Percentiles rank a stretch among this genome's conserved stretches.
phyloP scores from a whole-genome alignment of 2,797 vertebrate species.

The Dermochelys coriacea region DNA sequence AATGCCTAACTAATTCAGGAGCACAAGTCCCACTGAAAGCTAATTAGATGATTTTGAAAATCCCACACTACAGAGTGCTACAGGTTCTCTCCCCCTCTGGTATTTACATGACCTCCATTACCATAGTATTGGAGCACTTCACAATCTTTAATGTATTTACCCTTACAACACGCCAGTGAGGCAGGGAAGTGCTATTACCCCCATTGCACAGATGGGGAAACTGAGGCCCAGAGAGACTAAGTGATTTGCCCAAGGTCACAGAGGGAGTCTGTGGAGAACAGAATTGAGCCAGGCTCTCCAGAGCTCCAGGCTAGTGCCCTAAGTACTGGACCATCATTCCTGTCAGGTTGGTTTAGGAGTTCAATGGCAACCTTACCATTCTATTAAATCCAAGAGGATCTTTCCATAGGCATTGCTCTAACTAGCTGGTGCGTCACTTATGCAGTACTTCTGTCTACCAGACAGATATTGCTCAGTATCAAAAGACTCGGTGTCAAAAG shows the following conservation, averaged over 20 bases:
- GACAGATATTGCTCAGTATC: background rate
- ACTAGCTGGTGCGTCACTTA: background rate
- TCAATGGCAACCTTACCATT: rapidly evolving
- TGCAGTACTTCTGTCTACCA: background rate
- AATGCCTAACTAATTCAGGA: background rate
- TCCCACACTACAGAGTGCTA: background rate
- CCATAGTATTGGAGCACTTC: background rate
- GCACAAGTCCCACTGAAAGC: rapidly evolving
- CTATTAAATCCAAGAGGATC: background rate
- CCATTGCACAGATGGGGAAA: rapidly evolving
- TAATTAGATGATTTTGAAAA: background rate
- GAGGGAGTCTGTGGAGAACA: background rate
- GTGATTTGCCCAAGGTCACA: rapidly evolving
- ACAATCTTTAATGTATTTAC: no score
- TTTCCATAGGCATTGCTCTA: background rate
- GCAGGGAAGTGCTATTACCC: background rate
- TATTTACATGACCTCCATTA: background rate
- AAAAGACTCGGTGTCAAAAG: background rate
- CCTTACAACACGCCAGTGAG: background rate
- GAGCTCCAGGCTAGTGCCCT: background rate
- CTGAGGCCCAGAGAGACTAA: rapidly evolving
- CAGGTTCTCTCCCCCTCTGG: background rate
- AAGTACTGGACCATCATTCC: background rate
- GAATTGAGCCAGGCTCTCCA: background rate
- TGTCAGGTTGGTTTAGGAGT: background rate